Percentiles rank a stretch among this genome's conserved stretches.
Evolutionary conservation across 2,888 invertebrate genomes (phyloP).

Genomic region (Torymus texanus): DNA sequence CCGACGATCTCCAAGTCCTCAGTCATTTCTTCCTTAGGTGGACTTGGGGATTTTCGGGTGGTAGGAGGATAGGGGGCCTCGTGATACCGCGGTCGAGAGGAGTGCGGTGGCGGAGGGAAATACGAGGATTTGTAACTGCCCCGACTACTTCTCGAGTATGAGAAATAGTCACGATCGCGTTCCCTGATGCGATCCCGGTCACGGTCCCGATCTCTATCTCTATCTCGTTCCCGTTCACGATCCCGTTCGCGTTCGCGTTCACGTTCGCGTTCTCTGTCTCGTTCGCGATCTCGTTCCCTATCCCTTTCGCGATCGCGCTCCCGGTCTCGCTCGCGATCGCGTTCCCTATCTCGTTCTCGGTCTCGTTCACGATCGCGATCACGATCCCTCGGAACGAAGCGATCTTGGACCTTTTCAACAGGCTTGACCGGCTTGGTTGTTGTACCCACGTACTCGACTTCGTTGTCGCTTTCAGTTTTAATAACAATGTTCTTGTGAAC

Average conservation of each 20-base stretch:
- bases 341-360: conserved; percentile 37
- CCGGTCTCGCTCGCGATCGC: conserved; percentile 45
- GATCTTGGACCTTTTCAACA: conserved; percentile 23
- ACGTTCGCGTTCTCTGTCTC: conserved; percentile 44
- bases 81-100: conserved; percentile 60
- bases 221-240: conserved; percentile 39
- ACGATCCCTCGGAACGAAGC: not conserved
- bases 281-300: conserved; percentile 47
- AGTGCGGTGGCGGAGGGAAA: not conserved
- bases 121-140: conserved; percentile 53
- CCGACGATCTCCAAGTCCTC: conserved; percentile 74
- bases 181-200: conserved; percentile 38
- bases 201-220: conserved; percentile 41
- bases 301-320: conserved; percentile 51
- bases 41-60: conserved; percentile 64
- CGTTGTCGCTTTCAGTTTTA: conserved; percentile 69
- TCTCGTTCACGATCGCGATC: conserved; percentile 27
- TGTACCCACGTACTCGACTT: conserved; percentile 72
- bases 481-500: conserved; percentile 31
- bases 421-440: conserved; percentile 59
- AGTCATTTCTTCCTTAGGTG: conserved; percentile 65
- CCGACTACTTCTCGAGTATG: conserved; percentile 60
- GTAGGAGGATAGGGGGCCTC: conserved; percentile 70
- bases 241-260: conserved; percentile 44
- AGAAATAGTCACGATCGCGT: conserved; percentile 50